Conservation (phyloP, 2,113 vertebrate species). For the Noturus placidus region DNA sequence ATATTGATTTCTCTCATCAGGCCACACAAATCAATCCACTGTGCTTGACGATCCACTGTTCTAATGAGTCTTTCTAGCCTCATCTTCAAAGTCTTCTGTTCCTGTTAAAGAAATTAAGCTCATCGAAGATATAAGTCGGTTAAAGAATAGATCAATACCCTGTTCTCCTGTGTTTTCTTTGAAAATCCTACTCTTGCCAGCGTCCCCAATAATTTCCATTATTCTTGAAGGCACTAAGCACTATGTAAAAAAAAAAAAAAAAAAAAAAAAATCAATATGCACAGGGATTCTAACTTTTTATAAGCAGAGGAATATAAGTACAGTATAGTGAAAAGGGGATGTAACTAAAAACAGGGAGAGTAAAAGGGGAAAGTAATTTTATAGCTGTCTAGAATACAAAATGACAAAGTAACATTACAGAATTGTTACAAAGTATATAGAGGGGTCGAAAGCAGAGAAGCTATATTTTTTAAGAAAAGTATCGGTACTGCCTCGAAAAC, state of each 20-base stretch:
- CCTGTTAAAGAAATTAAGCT: conserved; percentile 54
- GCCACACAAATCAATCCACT: conserved; percentile 42
- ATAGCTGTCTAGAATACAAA: background rate
- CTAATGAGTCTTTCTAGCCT: conserved; percentile 44
- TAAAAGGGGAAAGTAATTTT: background rate
- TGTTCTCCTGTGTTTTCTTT: conserved; percentile 54
- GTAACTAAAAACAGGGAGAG: background rate
- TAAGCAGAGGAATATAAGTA: background rate
- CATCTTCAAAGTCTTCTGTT: conserved; percentile 56
- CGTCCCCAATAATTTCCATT: conserved; percentile 41
- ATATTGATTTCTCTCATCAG: conserved; percentile 24
- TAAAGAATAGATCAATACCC: conserved; percentile 57
- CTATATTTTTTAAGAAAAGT: background rate
- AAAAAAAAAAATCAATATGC: conserved; percentile 53
- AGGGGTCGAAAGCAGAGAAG: background rate
- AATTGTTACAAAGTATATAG: background rate
- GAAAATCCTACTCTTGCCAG: conserved; percentile 53
- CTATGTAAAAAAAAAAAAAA: conserved; percentile 37
- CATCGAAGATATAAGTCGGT: conserved; percentile 54
- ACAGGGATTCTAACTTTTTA: conserved; percentile 32
- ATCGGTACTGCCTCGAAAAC: background rate
- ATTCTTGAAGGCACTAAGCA: conserved; percentile 28
- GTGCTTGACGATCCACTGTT: conserved; percentile 43
- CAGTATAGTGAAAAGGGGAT: background rate
- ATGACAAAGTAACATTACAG: background rate